These are phyloP conservation scores for Ernsta delagoae DNA, from an alignment of 2,888 invertebrate genomes.

Conservation along the genomic window DNA sequence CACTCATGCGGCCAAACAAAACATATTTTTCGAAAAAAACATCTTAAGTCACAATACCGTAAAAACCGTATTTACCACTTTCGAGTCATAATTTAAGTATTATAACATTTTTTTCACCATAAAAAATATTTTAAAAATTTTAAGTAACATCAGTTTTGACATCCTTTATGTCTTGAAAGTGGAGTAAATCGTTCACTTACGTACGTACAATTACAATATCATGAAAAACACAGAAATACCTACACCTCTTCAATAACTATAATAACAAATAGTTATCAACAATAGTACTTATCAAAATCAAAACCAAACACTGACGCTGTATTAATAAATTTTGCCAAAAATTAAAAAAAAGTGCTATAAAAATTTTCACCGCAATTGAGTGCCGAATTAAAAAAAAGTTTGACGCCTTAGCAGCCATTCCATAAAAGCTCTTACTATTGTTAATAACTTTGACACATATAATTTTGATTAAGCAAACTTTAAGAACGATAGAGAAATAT, in stretches of 20 bases:
- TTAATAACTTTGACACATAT: conserved; percentile 41
- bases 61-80: conserved; percentile 40
- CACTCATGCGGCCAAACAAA: conserved; percentile 53
- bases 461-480: conserved; percentile 35
- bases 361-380: conserved; percentile 8
- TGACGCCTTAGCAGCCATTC: neutral
- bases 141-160: neutral
- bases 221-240: conserved; percentile 39
- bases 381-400: conserved; percentile 11
- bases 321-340: neutral
- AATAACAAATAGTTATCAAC: conserved; percentile 40
- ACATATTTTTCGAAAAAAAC: conserved; percentile 21
- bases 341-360: neutral
- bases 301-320: neutral
- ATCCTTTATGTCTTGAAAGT: conserved; percentile 50
- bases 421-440: conserved; percentile 39
- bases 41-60: conserved; percentile 21
- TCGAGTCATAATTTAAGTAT: conserved; percentile 39
- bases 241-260: conserved; percentile 8
- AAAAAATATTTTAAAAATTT: neutral
- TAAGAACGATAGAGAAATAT: too few species aligned
- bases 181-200: conserved; percentile 21
- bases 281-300: conserved; percentile 39
- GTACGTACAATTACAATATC: conserved; percentile 26
- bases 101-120: neutral